A percentile compares a stretch with the other conserved stretches of the same genome.
Evolutionary conservation across 2,888 invertebrate genomes (phyloP).

Genomic region (Uloborus plumipes): DNA sequence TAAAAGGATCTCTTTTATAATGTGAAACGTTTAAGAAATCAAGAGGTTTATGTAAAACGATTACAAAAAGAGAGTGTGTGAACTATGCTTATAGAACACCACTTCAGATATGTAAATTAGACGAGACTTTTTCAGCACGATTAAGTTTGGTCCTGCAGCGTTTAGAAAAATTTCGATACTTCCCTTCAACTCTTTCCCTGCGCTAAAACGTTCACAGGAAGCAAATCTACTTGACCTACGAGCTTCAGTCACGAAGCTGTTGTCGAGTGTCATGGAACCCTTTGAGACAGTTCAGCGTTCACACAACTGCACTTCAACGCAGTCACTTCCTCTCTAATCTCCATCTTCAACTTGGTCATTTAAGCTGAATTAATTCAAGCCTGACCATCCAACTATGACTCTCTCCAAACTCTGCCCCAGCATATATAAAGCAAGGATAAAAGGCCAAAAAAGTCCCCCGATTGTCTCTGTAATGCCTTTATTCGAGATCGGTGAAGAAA

Average conservation of each 20-base stretch:
- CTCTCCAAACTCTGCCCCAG: slow-evolving; percentile 15
- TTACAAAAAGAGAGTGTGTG: too few species aligned
- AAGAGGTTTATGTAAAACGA: too few species aligned
- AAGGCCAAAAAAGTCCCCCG: slow-evolving; percentile 11
- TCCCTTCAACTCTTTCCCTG: slow-evolving; percentile 3
- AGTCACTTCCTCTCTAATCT: not conserved
- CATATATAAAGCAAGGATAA: not conserved
- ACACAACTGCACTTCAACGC: too few species aligned
- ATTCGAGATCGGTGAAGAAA: slow-evolving; percentile 26
- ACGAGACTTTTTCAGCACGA: too few species aligned
- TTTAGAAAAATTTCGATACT: slow-evolving; percentile 2
- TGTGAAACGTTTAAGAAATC: too few species aligned
- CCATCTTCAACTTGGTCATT: slow-evolving; percentile 10
- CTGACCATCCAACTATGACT: slow-evolving; percentile 54
- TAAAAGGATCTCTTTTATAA: too few species aligned
- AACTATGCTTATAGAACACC: too few species aligned
- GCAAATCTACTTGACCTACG: slow-evolving; percentile 34
- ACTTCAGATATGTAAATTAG: too few species aligned
- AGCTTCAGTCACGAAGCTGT: slow-evolving; percentile 7
- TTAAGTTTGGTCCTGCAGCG: not conserved
- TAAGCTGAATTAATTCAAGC: slow-evolving; percentile 33
- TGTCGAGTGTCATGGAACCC: too few species aligned
- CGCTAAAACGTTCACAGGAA: slow-evolving; percentile 17
- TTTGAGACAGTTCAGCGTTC: too few species aligned
- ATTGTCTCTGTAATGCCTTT: slow-evolving; percentile 57